Evolutionary conservation across 2,113 vertebrate genomes (phyloP).

Genomic region (Probosciger aterrimus): DNA sequence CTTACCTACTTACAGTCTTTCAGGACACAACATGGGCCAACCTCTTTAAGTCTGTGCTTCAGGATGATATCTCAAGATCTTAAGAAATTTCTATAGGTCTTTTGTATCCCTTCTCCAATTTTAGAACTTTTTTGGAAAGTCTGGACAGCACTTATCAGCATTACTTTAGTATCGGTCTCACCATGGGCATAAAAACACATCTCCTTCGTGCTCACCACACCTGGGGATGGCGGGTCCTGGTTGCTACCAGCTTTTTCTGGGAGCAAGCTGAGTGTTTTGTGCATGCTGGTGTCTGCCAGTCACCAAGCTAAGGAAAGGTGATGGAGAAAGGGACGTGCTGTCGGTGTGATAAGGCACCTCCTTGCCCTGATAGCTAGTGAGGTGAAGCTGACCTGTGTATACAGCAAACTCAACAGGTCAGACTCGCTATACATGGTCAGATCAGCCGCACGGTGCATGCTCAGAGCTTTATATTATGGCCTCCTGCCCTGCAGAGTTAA

Average conservation of each 20-base stretch:
- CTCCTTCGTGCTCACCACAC: not conserved
- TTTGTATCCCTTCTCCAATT: not conserved
- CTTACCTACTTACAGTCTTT: not conserved
- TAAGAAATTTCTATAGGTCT: not conserved
- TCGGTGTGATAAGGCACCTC: not conserved
- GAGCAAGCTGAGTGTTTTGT: not conserved
- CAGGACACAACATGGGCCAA: not conserved
- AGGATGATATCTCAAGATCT: not conserved
- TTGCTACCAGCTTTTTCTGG: not conserved
- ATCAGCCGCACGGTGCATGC: not conserved
- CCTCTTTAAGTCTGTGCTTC: not conserved
- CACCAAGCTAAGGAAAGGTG: not conserved
- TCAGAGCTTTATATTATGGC: not conserved
- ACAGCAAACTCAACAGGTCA: not conserved
- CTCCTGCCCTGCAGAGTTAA: conserved; percentile 22
- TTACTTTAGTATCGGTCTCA: not conserved
- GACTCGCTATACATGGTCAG: not conserved
- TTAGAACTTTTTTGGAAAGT: not conserved
- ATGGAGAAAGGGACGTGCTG: not conserved
- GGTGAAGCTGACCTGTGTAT: not conserved
- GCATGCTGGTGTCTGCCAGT: not conserved
- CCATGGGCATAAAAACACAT: not conserved
- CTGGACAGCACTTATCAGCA: not conserved
- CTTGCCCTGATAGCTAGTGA: not conserved
- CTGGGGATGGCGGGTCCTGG: not conserved